These are phyloP conservation scores for Actias luna DNA, from an alignment of 2,888 invertebrate genomes.

Conservation along the genomic window DNA sequence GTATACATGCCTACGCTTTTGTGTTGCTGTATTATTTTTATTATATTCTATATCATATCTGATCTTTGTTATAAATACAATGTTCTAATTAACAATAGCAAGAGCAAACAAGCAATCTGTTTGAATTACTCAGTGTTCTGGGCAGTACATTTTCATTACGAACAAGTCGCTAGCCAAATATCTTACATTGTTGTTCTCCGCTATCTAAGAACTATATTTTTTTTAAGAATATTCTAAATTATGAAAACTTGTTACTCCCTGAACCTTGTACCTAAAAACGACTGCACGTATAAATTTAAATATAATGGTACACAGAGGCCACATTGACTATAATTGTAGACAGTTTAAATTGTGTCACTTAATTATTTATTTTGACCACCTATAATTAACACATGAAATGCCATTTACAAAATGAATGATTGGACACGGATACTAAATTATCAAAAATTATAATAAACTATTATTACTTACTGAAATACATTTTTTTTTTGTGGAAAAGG, in stretches of 20 bases:
- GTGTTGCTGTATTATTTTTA: not conserved
- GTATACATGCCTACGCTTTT: not conserved
- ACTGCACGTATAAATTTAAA: not conserved
- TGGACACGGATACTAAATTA: too few relatives aligned
- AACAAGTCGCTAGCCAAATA: conserved; percentile 1
- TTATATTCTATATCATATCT: not conserved
- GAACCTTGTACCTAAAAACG: not conserved
- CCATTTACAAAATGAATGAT: too few relatives aligned
- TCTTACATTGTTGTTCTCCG: not conserved
- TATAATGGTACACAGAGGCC: not conserved
- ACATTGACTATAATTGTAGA: not conserved
- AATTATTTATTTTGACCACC: too few relatives aligned
- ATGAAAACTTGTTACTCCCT: not conserved
- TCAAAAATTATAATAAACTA: too few relatives aligned
- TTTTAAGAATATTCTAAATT: not conserved
- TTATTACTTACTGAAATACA: too few relatives aligned
- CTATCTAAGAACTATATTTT: not conserved
- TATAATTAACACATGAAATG: too few relatives aligned
- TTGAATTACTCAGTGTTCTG: not conserved
- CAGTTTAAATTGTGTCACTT: not conserved
- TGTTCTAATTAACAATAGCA: not conserved
- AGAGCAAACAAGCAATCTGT: not conserved
- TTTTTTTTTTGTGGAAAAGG: too few relatives aligned
- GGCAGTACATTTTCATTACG: not conserved
- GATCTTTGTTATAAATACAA: not conserved